Evolutionary conservation across 2,888 invertebrate species (phyloP).

Genomic region (Meghimatium bilineatum): DNA sequence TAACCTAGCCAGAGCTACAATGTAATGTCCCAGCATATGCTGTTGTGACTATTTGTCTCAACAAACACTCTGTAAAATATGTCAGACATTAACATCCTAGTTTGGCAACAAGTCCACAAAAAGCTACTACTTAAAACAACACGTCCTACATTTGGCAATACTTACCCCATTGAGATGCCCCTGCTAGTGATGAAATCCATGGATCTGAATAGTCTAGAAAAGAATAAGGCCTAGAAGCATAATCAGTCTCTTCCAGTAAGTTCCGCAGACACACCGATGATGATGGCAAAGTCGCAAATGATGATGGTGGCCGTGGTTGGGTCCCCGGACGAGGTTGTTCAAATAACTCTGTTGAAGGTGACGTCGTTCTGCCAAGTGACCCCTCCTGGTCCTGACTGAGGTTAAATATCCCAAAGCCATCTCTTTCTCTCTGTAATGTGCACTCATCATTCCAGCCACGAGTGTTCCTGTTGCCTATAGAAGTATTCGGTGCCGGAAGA

Average conservation of each 20-base stretch:
- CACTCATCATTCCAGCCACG: not conserved
- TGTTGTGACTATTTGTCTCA: too few relatives aligned
- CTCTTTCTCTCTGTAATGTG: conserved; percentile 15
- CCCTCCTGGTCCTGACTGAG: conserved; percentile 4
- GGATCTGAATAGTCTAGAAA: conserved; percentile 23
- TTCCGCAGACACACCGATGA: conserved; percentile 3
- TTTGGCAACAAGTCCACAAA: too few relatives aligned
- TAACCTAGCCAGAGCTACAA: too few relatives aligned
- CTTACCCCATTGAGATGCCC: conserved; percentile 6
- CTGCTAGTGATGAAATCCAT: not conserved
- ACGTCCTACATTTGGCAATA: too few relatives aligned
- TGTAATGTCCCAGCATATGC: too few relatives aligned
- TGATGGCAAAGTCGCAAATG: not conserved
- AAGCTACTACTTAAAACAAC: not conserved
- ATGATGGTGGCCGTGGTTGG: not conserved
- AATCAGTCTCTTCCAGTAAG: conserved; percentile 21
- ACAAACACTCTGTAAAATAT: too few relatives aligned
- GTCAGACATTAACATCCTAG: too few relatives aligned
- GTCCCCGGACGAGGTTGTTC: not conserved
- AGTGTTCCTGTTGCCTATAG: not conserved
- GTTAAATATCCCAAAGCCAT: conserved; percentile 36
- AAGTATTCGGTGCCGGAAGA: conserved; percentile 4
- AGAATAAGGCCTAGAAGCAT: not conserved
- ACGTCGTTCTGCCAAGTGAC: not conserved
- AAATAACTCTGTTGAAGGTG: conserved; percentile 12